These are phyloP conservation scores for Dryas iulia DNA, from an alignment of 1,140 invertebrate genomes.

Conservation along the genomic window DNA sequence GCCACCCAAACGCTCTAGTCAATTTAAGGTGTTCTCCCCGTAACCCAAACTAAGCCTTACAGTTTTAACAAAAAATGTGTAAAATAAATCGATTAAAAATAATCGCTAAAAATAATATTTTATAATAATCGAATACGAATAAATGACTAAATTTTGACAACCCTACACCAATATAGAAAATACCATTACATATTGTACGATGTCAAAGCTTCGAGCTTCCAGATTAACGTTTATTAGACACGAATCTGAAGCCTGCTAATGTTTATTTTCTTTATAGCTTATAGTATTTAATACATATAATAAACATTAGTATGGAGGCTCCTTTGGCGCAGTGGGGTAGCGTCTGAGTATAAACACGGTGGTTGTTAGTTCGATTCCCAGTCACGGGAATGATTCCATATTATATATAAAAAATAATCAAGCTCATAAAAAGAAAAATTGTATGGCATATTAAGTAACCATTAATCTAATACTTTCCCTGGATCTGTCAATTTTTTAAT, in stretches of 20 bases:
- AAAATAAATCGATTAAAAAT: not conserved
- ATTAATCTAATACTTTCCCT: not conserved
- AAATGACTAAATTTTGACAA: not conserved
- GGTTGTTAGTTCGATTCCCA: too few relatives aligned
- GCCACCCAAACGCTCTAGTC: too few relatives aligned
- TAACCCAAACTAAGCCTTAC: too few relatives aligned
- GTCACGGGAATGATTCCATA: too few relatives aligned
- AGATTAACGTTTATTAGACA: constrained; percentile 3
- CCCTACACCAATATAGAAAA: not conserved
- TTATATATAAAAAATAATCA: too few relatives aligned
- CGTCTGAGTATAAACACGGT: too few relatives aligned
- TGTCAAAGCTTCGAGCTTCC: not conserved
- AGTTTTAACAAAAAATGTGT: not conserved
- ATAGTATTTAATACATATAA: too few relatives aligned
- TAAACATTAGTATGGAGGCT: too few relatives aligned
- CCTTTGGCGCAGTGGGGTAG: too few relatives aligned
- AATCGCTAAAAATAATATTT: not conserved
- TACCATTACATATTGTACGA: not conserved
- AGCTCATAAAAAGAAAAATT: too few relatives aligned
- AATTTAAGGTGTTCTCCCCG: too few relatives aligned
- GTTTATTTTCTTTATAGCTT: not conserved
- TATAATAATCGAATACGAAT: not conserved
- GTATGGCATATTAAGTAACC: not conserved
- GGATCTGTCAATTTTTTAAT: not conserved
- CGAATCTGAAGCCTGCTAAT: not conserved